Base-by-base conservation (phyloP, 1,140 invertebrate genomes). In the Helicoverpa zea region DNA sequence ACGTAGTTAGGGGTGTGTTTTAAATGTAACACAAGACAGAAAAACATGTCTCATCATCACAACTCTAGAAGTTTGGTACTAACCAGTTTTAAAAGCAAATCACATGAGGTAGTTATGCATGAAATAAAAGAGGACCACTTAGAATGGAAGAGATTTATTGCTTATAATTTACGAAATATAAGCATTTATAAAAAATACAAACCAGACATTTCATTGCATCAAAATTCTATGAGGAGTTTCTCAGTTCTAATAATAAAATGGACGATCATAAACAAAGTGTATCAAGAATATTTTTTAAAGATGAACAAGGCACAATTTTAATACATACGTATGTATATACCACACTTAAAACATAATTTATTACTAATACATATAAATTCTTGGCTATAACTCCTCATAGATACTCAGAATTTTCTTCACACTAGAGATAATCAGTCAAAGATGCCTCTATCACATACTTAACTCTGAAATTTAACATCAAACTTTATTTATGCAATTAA, bases 71-170 rank as follows among this genome's bases (percentile, higher is more conserved):
- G 23, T 23, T 23, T 23, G 23, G 23, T 23, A 23, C 23, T 23
- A 1, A 23, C 23, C 23, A 23, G 23, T 23, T 23, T 23, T 23
- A 23, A 23, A 23, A 23, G 23, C 23, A 23, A 23, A 23, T n/a
- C n/a, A n/a, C n/a, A 23, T 1, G 23, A n/a, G 5, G 35, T 43
- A 9, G 5, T 5, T 43, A 43, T 7, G 35, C 9, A 61, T 16
- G 43, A 61, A 47, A 61, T 74, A 80, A 52, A 83, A 70, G 52
- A 82, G 81, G 54, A 76, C 4, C n/a, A 76, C 23, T 47, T 29
- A 52, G 43, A 84, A 81, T 85, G 84, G 80, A 88, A 88, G 88
- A 88, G 73, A 76, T 92, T 91, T 91, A 91, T 92, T 91, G 87
- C 87, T 90, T 90, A 88, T 49, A 16, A 12, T 76, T 76, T 30